These are phyloP conservation scores for Gymnarchus niloticus DNA, from an alignment of 2,113 vertebrate genomes.

Conservation along the genomic window DNA sequence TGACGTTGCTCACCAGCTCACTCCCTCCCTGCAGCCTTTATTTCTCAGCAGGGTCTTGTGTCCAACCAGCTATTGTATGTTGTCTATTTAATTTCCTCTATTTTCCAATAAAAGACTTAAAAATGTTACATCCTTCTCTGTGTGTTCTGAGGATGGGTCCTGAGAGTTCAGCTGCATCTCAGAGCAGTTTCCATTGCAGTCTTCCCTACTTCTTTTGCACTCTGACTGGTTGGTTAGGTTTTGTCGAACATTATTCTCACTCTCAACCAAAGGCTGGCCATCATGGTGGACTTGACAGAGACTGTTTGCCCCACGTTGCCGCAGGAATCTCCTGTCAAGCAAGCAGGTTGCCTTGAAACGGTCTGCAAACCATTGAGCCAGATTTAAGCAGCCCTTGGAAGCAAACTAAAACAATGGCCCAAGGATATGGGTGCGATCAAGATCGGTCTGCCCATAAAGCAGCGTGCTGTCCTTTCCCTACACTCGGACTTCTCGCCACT, in stretches of 20 bases:
- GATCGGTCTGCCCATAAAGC: background rate
- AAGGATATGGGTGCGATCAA: background rate
- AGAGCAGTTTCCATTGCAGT: no score
- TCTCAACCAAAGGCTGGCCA: background rate
- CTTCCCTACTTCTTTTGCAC: no score
- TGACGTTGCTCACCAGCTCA: background rate
- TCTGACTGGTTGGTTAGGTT: no score
- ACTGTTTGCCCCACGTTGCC: background rate
- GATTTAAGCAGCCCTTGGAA: background rate
- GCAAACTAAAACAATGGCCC: background rate
- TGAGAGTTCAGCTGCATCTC: no score
- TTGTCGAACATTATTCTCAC: background rate
- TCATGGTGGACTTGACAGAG: background rate
- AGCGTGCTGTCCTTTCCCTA: background rate
- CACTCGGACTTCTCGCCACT: no score
- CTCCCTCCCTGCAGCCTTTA: constrained; percentile 14
- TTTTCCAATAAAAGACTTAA: constrained; percentile 27
- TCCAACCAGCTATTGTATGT: constrained; percentile 24
- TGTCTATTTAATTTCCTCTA: constrained; percentile 31
- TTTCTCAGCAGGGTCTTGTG: constrained; percentile 16
- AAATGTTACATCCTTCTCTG: background rate
- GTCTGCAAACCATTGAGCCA: background rate
- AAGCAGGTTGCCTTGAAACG: constrained; percentile 2
- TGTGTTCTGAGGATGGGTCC: background rate
- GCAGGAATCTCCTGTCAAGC: background rate